phyloP scores from a whole-genome alignment of 2,888 invertebrate species.

The Cyclophora albipunctata region DNA sequence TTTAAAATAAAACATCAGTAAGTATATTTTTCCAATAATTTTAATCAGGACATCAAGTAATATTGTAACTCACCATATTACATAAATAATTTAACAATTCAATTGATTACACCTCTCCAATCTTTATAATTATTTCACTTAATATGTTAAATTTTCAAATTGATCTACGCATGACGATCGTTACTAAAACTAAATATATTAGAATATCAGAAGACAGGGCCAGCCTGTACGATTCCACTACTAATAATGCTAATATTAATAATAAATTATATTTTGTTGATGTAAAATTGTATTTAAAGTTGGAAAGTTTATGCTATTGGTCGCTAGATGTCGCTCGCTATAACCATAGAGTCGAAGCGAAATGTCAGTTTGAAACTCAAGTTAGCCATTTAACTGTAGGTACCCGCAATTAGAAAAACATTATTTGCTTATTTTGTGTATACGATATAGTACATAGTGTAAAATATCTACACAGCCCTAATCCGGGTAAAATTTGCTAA shows the following conservation, averaged over 20 bases:
- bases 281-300: background rate
- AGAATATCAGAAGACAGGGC: constrained; percentile 57
- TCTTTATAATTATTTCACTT: constrained; percentile 24
- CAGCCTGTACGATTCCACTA: constrained; percentile 55
- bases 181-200: constrained; percentile 26
- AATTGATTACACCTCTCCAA: constrained; percentile 52
- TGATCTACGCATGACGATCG: constrained; percentile 17
- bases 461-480: no score
- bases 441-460: no score
- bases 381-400: background rate
- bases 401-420: background rate
- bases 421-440: no score
- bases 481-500: no score
- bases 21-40: constrained; percentile 52
- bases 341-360: background rate
- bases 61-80: constrained; percentile 66
- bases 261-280: constrained; percentile 10
- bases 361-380: background rate
- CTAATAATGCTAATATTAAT: constrained; percentile 24
- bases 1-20: constrained; percentile 19
- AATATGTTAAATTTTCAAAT: constrained; percentile 30
- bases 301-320: background rate
- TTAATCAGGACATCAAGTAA: constrained; percentile 72
- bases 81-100: constrained; percentile 70
- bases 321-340: background rate